Evolutionary conservation across 1,140 invertebrate genomes (phyloP), one percentile per base, ranked within the genome.

Genomic region (Drosophila azteca): DNA sequence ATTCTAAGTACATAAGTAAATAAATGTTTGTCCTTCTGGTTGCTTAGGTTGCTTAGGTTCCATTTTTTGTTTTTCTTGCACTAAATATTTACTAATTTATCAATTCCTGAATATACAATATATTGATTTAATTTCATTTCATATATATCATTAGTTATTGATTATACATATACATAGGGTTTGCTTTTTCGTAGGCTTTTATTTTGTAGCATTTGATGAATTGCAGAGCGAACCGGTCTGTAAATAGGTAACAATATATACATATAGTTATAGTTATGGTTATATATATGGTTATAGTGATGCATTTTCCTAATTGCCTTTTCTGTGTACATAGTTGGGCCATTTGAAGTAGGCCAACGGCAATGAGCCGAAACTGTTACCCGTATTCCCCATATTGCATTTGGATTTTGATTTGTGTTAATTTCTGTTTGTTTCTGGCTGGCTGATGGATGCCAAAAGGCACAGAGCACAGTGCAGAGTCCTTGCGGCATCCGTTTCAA

Each of bases 51-150:
- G 17, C 17, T 20, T n/a, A n/a, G n/a, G n/a, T n/a, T n/a, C n/a
- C n/a, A n/a, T n/a, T n/a, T 20, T 20, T 20, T 20, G 17, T 20
- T 20, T 20, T 20, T 20, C 52, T 50, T 20, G 17, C 15, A 53
- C 55, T 74, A 63, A 55, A 71, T 58, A 57, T 63, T 50, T 35
- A 79, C 61, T 82, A 68, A 77, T 82, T 81, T 77, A 77, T 82
- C 79, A 73, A 81, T 80, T 80, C 75, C 65, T 79, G 61, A 66
- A 68, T 77, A 77, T 75, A 74, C 54, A 75, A 71, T 70, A 64
- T 65, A 75, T 79, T 49, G 65, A 77, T 70, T 70, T 62, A 60
- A 55, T 48, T 58, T 58, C 20, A 45, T 60, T 20, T 54, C n/a
- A n/a, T 22, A 24, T 65, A 50, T 54, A 39, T 63, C 22, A 13